A percentile compares a stretch with the other conserved stretches of the same genome.
These are phyloP conservation scores for Eristalis intricaria DNA, from an alignment of 2,888 invertebrate species.

Conservation along the genomic window DNA sequence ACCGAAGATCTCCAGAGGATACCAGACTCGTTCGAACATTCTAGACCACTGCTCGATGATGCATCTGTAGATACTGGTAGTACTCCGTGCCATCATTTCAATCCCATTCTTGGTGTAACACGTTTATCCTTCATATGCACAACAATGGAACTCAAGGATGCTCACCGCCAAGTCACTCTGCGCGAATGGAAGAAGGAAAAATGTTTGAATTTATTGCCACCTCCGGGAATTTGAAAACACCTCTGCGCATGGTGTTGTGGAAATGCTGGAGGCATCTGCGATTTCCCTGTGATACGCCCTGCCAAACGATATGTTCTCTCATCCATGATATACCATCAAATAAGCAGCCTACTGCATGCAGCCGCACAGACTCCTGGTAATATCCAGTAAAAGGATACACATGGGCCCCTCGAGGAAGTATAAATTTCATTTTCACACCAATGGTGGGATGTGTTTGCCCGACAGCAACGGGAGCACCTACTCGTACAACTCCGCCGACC, in stretches of 20 bases:
- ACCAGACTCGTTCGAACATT: neutral
- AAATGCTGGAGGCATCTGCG: constrained; percentile 14
- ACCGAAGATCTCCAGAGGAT: neutral
- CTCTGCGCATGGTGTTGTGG: neutral
- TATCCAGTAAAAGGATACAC: constrained; percentile 30
- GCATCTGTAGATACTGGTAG: neutral
- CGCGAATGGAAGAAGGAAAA: constrained; percentile 13
- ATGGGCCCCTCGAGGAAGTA: constrained; percentile 35
- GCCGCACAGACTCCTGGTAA: neutral
- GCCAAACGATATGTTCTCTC: constrained; percentile 8
- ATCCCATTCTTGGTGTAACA: neutral
- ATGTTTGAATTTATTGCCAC: constrained; percentile 39
- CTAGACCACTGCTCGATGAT: neutral
- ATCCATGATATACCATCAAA: constrained; percentile 13
- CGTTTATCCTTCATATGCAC: neutral
- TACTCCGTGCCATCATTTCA: neutral
- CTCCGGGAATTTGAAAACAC: constrained; percentile 5
- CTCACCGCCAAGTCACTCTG: constrained; percentile 8
- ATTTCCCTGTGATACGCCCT: constrained; percentile 7
- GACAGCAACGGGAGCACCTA: neutral
- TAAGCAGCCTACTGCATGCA: constrained; percentile 5
- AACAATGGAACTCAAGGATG: neutral
- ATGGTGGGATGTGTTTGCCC: constrained; percentile 6
- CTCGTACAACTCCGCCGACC: neutral
- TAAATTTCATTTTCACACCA: constrained; percentile 40